Evolutionary conservation across 2,888 invertebrate species (phyloP).

Genomic region (Philereme transversata): DNA sequence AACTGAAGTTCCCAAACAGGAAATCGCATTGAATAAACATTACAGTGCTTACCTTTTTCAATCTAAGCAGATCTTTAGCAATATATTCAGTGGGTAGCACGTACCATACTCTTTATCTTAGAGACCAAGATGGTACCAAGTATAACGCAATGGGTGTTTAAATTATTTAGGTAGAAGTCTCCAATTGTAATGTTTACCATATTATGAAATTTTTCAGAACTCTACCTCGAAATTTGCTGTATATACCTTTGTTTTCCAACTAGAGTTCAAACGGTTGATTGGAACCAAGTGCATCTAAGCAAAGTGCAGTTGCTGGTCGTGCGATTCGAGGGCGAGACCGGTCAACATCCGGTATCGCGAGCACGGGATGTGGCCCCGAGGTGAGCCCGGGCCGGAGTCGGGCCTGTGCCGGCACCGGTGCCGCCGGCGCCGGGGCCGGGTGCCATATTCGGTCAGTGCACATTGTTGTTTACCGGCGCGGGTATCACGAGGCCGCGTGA

Average conservation of each 20-base stretch:
- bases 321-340: slow-evolving; percentile 10
- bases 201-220: no score
- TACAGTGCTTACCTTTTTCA: neutral
- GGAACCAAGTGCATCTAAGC: slow-evolving; percentile 1
- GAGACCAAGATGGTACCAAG: no score
- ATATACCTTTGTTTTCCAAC: neutral
- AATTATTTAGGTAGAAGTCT: no score
- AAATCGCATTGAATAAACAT: neutral
- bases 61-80: neutral
- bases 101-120: neutral
- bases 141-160: no score
- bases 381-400: slow-evolving; percentile 49
- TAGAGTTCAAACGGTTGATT: neutral
- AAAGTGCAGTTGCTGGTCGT: slow-evolving; percentile 17
- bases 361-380: slow-evolving; percentile 40
- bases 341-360: slow-evolving; percentile 25
- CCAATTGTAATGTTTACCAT: no score
- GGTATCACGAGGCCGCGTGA: slow-evolving; percentile 85
- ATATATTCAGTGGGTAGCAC: neutral
- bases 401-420: slow-evolving; percentile 55
- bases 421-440: slow-evolving; percentile 63
- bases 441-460: slow-evolving; percentile 84
- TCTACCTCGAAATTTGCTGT: no score
- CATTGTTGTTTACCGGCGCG: slow-evolving; percentile 84
- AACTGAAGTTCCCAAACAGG: slow-evolving; percentile 9